Evolutionary conservation across 2,888 invertebrate species (phyloP).

Genomic region (Rotaria sp.): DNA sequence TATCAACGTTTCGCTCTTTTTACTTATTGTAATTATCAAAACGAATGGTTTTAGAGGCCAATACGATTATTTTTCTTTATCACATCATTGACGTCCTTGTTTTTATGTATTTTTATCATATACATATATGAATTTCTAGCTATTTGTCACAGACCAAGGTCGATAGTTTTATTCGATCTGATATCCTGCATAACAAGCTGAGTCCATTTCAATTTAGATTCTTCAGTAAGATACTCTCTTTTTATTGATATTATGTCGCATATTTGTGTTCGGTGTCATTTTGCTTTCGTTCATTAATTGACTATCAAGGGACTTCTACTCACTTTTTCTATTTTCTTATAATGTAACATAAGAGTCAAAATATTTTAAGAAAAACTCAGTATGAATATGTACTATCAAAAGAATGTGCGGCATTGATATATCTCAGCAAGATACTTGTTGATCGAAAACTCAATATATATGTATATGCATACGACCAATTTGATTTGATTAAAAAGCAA

Average conservation of each 20-base stretch:
- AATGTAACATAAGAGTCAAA: background rate
- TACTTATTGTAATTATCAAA: too few species aligned
- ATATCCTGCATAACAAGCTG: background rate
- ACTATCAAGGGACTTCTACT: background rate
- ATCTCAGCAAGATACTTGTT: conserved; percentile 2
- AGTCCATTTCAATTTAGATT: background rate
- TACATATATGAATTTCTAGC: background rate
- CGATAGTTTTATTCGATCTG: background rate
- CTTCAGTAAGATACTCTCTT: background rate
- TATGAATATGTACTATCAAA: background rate
- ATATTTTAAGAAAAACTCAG: background rate
- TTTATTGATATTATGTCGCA: background rate
- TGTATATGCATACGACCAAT: background rate
- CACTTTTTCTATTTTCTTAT: background rate
- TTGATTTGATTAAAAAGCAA: background rate
- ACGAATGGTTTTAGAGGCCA: too few species aligned
- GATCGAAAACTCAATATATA: background rate
- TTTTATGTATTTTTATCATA: background rate
- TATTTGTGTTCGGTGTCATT: background rate
- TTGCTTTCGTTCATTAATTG: background rate
- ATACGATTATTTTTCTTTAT: background rate
- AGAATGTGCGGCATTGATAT: background rate
- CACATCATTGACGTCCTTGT: background rate
- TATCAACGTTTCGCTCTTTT: too few species aligned
- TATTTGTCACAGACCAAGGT: background rate